Evolutionary conservation across 2,797 vertebrate species (phyloP).

Genomic region (Sebastes goodei): DNA sequence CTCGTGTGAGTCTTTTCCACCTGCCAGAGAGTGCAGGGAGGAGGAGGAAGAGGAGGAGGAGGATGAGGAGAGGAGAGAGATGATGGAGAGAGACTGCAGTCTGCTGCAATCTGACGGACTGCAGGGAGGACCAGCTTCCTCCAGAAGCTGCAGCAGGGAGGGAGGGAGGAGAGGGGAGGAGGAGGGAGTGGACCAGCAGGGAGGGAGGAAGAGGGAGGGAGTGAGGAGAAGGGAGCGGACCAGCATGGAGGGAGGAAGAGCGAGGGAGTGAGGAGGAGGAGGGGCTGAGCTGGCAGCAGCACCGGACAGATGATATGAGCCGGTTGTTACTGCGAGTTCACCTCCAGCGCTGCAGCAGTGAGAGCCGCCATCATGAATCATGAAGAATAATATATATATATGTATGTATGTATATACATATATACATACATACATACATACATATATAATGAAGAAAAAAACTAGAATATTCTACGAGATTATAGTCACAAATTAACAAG

Average conservation of each 20-base stretch:
- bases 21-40: conserved; percentile 41
- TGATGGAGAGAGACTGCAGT: conserved; percentile 53
- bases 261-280: background rate
- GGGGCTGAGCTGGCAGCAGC: background rate
- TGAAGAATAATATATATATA: no score
- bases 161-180: background rate
- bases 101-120: conserved; percentile 58
- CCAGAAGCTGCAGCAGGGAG: background rate
- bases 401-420: no score
- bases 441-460: no score
- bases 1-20: conserved; percentile 39
- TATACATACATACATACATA: no score
- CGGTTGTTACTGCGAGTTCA: background rate
- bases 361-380: no score
- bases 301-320: background rate
- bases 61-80: background rate
- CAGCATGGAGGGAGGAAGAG: background rate
- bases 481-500: no score
- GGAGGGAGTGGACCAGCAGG: background rate
- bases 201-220: background rate
- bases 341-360: background rate
- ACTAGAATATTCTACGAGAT: no score
- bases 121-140: conserved; percentile 33
- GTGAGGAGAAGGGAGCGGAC: no score
- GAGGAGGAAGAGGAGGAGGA: background rate